Evolutionary conservation across 1,140 invertebrate species (phyloP), one percentile per base, ranked within the genome.

Genomic region (Uloborus diversus): DNA sequence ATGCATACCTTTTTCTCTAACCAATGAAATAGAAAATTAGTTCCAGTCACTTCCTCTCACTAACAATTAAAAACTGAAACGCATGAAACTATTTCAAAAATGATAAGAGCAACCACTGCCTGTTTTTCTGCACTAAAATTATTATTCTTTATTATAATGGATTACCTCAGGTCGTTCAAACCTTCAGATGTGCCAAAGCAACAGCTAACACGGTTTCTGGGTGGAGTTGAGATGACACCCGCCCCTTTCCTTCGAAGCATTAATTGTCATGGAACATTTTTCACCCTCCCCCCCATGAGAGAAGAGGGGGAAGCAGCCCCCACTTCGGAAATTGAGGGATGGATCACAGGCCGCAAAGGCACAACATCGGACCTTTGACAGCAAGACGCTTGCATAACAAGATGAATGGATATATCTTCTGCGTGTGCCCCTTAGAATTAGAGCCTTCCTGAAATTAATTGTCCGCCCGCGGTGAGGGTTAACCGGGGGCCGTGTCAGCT

Each of bases 401-500:
- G 53, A 57, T 57, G 53, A 57, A 57, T 57, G 53, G 53, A 57
- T 57, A 2, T 23, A 17, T 13, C 27, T 9, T 49, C n/a, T n/a
- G n/a, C 37, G 9, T 42, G 9, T 42, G 9, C 9, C 37, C 53
- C 13, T 25, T 23, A 23, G 53, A 57, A 57, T 57, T 57, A 57
- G 27, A 25, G 53, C 14, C 20, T 25, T 25, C 53, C 14, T 13
- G 53, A 57, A 57, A 57, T 57, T 57, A 57, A 57, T 57, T 57
- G 53, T 57, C 37, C 37, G 37, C 37, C n/a, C n/a, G n/a, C n/a
- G n/a, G n/a, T 13, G 37, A 42, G 9, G 37, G 17, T 17, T 42
- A 42, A 42, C 37, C 53, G 53, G 53, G 53, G 37, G 37, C 53
- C 20, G 17, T 57, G 53, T 57, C 53, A 57, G 53, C 53, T 11